Conservation (phyloP, 2,888 invertebrate species). For the Aphodius granarius region DNA sequence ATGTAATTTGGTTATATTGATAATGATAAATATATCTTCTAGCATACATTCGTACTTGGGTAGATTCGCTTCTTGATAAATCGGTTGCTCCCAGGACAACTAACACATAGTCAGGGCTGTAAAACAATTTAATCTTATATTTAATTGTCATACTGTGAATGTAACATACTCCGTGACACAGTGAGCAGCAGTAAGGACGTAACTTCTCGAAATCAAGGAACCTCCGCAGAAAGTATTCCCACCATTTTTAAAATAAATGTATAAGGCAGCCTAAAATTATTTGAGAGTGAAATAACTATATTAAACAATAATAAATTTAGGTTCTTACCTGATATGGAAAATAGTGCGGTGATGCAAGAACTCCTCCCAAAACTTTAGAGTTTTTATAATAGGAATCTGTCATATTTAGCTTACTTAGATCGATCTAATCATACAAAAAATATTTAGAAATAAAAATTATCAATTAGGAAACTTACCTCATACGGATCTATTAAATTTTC, state of each 20-base stretch:
- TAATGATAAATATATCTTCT: conserved; percentile 23
- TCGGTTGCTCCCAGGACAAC: conserved; percentile 21
- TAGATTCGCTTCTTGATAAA: conserved; percentile 14
- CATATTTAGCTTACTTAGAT: conserved; percentile 17
- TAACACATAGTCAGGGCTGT: conserved; percentile 17
- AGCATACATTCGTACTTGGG: conserved; percentile 22
- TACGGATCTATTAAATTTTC: conserved; percentile 22
- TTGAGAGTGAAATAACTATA: neutral
- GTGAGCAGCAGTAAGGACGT: conserved; percentile 27
- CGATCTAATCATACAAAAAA: conserved; percentile 10
- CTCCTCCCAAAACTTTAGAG: conserved; percentile 20
- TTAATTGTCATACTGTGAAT: neutral
- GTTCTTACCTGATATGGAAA: conserved; percentile 22
- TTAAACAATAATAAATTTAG: neutral
- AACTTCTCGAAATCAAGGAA: conserved; percentile 24
- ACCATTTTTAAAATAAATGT: conserved; percentile 12
- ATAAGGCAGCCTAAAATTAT: conserved; percentile 17
- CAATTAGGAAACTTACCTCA: conserved; percentile 14
- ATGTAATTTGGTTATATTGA: conserved; percentile 18
- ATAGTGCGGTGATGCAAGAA: conserved; percentile 17
- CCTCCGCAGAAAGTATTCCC: conserved; percentile 25
- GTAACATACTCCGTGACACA: conserved; percentile 23
- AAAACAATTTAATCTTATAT: neutral
- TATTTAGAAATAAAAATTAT: neutral
- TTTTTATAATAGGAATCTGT: conserved; percentile 15